A percentile compares a stretch with the other conserved stretches of the same genome.
phyloP scores from a whole-genome alignment of 1,140 invertebrate genomes.

The Pantala flavescens region DNA sequence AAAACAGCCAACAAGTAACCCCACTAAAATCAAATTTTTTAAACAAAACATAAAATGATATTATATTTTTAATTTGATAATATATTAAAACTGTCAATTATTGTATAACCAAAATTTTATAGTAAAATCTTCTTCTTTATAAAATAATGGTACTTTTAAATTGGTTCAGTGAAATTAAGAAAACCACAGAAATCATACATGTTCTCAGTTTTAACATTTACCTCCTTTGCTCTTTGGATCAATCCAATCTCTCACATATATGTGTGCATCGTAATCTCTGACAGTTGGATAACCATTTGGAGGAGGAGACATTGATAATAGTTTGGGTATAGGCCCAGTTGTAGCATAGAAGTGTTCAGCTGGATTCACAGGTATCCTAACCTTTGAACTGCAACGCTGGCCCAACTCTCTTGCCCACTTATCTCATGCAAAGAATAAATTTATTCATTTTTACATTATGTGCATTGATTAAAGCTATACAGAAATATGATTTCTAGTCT shows the following conservation, averaged over 20 bases:
- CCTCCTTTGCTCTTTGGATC: neutral
- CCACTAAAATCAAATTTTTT: slow-evolving; percentile 30
- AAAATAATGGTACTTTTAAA: too few species aligned
- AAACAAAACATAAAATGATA: slow-evolving; percentile 22
- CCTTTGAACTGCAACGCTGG: slow-evolving; percentile 47
- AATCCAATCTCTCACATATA: slow-evolving; percentile 47
- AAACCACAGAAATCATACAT: too few species aligned
- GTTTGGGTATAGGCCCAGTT: slow-evolving; percentile 39
- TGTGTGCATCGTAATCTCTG: slow-evolving; percentile 56
- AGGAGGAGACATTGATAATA: slow-evolving; percentile 33
- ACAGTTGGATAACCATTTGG: slow-evolving; percentile 31
- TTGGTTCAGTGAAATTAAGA: too few species aligned
- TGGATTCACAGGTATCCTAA: slow-evolving; percentile 57
- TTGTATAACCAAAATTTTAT: too few species aligned
- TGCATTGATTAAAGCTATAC: too few species aligned
- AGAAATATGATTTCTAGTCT: too few species aligned
- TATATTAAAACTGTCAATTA: too few species aligned
- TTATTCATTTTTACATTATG: neutral
- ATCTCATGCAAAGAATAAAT: slow-evolving; percentile 20
- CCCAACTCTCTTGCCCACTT: slow-evolving; percentile 59
- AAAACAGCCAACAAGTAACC: slow-evolving; percentile 57
- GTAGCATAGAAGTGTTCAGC: slow-evolving; percentile 59
- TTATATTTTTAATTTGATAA: too few species aligned
- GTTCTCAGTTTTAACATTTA: slow-evolving; percentile 16
- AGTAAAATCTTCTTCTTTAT: too few species aligned